phyloP scores from a whole-genome alignment of 2,797 vertebrate species.

The Bradypus variegatus region DNA sequence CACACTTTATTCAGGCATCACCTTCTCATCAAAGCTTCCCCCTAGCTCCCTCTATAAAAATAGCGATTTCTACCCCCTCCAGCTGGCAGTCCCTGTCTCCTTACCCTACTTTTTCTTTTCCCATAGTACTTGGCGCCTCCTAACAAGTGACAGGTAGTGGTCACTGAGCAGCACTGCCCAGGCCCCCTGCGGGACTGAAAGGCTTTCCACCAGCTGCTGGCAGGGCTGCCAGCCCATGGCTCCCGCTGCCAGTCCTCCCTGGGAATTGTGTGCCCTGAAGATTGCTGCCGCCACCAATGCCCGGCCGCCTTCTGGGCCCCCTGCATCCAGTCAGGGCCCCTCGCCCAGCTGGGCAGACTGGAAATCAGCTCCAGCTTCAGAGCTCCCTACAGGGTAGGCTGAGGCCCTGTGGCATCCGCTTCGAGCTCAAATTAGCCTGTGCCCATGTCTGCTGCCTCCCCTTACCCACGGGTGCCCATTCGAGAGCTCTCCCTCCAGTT shows the following conservation, averaged over 20 bases:
- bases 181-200: neutral
- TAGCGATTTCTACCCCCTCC: neutral
- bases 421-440: neutral
- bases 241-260: no score
- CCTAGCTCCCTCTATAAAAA: neutral
- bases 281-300: neutral
- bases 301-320: neutral
- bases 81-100: neutral
- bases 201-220: no score
- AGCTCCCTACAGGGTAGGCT: neutral
- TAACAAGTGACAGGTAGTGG: neutral
- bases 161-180: neutral
- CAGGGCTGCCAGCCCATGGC: no score
- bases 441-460: neutral
- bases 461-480: no score
- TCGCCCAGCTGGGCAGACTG: neutral
- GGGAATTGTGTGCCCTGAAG: neutral
- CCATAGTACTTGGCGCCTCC: neutral
- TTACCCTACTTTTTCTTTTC: neutral
- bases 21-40: neutral
- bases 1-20: neutral
- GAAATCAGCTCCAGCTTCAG: neutral
- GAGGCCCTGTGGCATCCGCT: neutral
- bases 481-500: neutral
- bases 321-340: neutral